phyloP scores from a whole-genome alignment of 2,888 invertebrate species.

The Stenodema calcarata region DNA sequence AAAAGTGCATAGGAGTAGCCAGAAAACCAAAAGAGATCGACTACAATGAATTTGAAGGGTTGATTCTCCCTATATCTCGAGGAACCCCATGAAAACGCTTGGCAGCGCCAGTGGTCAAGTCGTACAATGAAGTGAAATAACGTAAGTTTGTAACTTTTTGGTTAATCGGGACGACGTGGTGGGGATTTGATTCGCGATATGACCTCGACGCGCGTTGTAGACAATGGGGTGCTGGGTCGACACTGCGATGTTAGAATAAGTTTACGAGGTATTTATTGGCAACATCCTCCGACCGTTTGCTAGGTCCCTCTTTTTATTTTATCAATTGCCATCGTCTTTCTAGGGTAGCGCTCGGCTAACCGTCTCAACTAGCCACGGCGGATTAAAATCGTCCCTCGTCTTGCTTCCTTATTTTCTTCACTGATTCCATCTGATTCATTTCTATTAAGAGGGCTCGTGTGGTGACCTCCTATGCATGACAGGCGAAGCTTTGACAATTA shows the following conservation, averaged over 20 bases:
- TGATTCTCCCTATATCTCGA: no score
- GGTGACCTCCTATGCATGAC: not conserved
- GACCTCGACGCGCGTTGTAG: not conserved
- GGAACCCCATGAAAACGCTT: no score
- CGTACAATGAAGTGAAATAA: no score
- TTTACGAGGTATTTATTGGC: constrained; percentile 46
- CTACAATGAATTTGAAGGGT: no score
- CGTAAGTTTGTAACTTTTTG: no score
- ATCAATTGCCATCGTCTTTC: constrained; percentile 44
- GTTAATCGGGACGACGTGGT: no score
- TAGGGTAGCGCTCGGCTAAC: constrained; percentile 35
- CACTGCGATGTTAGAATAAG: constrained; percentile 29
- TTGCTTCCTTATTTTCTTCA: constrained; percentile 32
- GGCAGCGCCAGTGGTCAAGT: no score
- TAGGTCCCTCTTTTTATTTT: constrained; percentile 35
- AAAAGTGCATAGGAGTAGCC: no score
- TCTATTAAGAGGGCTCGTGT: not conserved
- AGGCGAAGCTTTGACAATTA: not conserved
- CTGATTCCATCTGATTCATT: constrained; percentile 33
- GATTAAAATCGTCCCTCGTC: constrained; percentile 29
- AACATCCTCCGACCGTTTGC: constrained; percentile 36
- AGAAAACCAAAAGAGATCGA: no score
- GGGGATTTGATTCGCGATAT: not conserved
- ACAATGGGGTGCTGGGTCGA: not conserved
- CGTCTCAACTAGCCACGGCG: constrained; percentile 35